Evolutionary conservation across 37 sponge, comb jelly and placozoan genomes (phyloP), one percentile per base, ranked within the genome.

Genomic region (Ianthella basta): DNA sequence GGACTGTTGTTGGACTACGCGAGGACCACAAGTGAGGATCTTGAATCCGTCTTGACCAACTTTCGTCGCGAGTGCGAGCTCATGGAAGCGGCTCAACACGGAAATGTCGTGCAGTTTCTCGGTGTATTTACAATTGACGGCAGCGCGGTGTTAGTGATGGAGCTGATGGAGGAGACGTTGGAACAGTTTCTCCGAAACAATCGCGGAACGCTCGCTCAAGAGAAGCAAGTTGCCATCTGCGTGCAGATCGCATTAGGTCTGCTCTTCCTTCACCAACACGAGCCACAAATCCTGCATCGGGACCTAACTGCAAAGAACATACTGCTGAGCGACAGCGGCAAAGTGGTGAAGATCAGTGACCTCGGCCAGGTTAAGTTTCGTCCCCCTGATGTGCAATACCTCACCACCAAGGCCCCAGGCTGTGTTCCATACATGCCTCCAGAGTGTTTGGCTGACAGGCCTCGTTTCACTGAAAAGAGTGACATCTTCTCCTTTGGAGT

Each of bases 101-200:
- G n/a, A n/a, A n/a, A n/a, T n/a, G n/a, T n/a, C n/a, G n/a, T n/a
- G n/a, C n/a, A n/a, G n/a, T n/a, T n/a, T n/a, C n/a, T n/a, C n/a
- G n/a, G n/a, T n/a, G n/a, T n/a, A n/a, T n/a, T n/a, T n/a, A n/a
- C n/a, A n/a, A n/a, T n/a, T n/a, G 59, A 57, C 18, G 18, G 59
- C 18, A 19, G 73, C 20, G 73, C 23, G 37, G 12, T 72, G 5
- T 21, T 72, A 21, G 73, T 72, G 73, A 72, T 72, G 73, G 73
- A 72, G 37, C 30, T 72, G 37, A 72, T 72, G 73, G 32, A 72
- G 32, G 20, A 33, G 39, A 72, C 37, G 8, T 19, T 72, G 73
- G 73, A 72, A 40, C 8, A 33, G 37, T 72, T 30, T 40, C 19
- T 72, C 12, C 32, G 36, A 37, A 30, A 72, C 37, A 23, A 72